Conservation (phyloP, 2,113 vertebrate species). For the Tupaia chinensis region DNA sequence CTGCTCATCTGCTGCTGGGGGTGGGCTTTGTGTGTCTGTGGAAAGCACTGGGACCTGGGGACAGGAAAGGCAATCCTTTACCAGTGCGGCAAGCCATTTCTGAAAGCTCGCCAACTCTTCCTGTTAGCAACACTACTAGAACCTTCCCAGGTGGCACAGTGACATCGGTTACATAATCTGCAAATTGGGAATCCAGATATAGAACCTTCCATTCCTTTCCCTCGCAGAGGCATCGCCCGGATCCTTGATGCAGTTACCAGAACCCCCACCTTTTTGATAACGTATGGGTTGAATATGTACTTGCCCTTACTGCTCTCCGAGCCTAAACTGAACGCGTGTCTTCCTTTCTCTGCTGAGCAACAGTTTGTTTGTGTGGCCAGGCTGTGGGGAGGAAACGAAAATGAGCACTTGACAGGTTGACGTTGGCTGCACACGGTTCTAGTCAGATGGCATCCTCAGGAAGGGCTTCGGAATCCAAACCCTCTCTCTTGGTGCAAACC, state of each 20-base stretch:
- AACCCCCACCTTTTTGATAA: constrained; percentile 12
- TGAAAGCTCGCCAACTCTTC: constrained; percentile 32
- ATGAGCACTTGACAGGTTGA: constrained; percentile 28
- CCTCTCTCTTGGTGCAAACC: constrained; percentile 12
- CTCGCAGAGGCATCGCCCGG: not conserved
- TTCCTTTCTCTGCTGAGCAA: not conserved
- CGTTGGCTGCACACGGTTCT: constrained; percentile 19
- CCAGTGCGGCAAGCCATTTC: constrained; percentile 35
- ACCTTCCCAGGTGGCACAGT: constrained; percentile 27
- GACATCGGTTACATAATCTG: constrained; percentile 62
- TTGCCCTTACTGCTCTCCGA: not conserved
- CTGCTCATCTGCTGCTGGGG: constrained; percentile 71
- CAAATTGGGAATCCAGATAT: not conserved
- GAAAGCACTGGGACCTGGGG: constrained; percentile 72
- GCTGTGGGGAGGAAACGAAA: constrained; percentile 37
- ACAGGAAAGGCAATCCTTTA: constrained; percentile 62
- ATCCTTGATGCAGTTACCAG: not conserved
- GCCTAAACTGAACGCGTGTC: constrained; percentile 37
- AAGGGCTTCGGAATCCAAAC: constrained; percentile 41
- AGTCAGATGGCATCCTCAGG: constrained; percentile 62
- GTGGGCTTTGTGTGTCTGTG: constrained; percentile 65
- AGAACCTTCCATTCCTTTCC: not conserved
- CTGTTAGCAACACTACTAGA: constrained; percentile 55
- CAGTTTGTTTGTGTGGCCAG: not conserved
- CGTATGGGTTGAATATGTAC: not conserved